phyloP scores from a whole-genome alignment of 2,113 vertebrate genomes.

The Hiodon alosoides region DNA sequence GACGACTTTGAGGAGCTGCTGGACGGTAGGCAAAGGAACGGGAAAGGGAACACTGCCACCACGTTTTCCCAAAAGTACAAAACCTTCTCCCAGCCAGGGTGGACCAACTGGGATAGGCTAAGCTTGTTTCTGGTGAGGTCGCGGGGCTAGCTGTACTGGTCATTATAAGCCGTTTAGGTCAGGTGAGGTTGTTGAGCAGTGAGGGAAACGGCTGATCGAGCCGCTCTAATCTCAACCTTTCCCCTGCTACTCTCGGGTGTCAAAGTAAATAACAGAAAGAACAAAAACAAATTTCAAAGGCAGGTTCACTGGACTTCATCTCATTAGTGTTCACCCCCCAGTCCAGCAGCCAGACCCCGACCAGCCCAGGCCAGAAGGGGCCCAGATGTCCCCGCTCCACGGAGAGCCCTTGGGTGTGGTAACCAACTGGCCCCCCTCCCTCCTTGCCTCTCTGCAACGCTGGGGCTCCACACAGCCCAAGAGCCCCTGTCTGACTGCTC shows the following conservation, averaged over 20 bases:
- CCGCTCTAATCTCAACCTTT: too few species aligned
- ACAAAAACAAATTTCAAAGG: too few species aligned
- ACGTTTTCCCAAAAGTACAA: background rate
- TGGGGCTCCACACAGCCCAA: conserved; percentile 87
- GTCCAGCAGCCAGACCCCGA: conserved; percentile 89
- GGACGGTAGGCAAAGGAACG: conserved; percentile 68
- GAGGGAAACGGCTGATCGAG: too few species aligned
- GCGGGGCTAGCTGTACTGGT: too few species aligned
- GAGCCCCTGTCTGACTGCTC: conserved; percentile 78
- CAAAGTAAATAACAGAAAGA: too few species aligned
- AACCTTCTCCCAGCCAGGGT: background rate
- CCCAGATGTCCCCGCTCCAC: conserved; percentile 68
- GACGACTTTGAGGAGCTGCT: conserved; percentile 91
- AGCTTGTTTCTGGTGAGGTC: too few species aligned
- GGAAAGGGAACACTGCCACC: background rate
- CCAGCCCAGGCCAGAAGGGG: conserved; percentile 87
- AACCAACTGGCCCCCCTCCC: conserved; percentile 72
- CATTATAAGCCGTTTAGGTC: too few species aligned
- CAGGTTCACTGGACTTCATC: too few species aligned
- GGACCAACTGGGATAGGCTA: too few species aligned
- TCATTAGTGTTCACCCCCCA: conserved; percentile 37
- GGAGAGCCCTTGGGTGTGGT: conserved; percentile 72
- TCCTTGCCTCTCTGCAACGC: conserved; percentile 77
- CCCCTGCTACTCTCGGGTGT: too few species aligned
- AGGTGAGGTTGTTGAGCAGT: too few species aligned